Conservation (phyloP, 2,113 vertebrate species). For the Odocoileus hemionus region DNA sequence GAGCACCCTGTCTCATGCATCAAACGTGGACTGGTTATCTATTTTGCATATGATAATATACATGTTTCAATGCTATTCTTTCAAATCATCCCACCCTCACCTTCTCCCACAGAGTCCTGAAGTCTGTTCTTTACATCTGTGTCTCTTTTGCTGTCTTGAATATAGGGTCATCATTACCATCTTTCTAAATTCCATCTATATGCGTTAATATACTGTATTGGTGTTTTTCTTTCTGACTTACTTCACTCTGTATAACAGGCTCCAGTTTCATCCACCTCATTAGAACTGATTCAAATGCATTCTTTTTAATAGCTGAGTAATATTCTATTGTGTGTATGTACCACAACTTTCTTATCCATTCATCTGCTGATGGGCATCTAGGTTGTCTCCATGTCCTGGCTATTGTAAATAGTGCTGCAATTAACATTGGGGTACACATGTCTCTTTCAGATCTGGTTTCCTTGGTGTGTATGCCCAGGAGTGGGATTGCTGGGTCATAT, state of each 20-base stretch:
- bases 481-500: not conserved
- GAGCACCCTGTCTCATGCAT: not conserved
- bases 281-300: not conserved
- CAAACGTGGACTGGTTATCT: not conserved
- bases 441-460: not conserved
- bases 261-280: not conserved
- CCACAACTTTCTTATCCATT: not conserved
- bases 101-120: not conserved
- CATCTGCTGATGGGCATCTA: accelerated
- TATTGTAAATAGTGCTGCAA: not conserved
- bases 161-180: not conserved
- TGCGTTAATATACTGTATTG: not conserved
- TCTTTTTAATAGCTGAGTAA: not conserved
- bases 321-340: not conserved
- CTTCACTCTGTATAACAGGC: not conserved
- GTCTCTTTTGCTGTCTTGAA: not conserved
- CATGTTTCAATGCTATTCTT: not conserved
- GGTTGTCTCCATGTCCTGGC: not conserved
- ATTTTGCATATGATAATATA: not conserved
- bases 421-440: not conserved
- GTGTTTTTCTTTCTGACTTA: not conserved
- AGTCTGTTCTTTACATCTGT: not conserved
- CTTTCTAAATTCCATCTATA: not conserved
- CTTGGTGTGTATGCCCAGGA: accelerated
- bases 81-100: not conserved